These are phyloP conservation scores for Ornithorhynchus anatinus DNA, from an alignment of 2,113 vertebrate species.

Conservation along the genomic window DNA sequence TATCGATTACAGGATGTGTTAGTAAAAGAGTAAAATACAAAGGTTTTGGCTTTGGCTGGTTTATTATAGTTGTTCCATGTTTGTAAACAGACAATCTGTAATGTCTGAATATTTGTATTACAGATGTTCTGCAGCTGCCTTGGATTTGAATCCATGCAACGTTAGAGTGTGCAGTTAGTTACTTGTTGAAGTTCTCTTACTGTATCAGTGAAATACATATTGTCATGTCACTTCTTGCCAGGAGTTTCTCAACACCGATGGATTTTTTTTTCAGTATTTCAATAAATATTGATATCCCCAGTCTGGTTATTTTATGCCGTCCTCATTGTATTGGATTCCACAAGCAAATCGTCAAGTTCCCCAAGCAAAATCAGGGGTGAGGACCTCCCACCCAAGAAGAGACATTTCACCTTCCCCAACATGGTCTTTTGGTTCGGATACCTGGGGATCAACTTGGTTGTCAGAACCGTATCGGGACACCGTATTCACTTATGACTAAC, in stretches of 20 bases:
- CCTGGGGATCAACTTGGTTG: no score
- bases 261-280: slow-evolving; percentile 83
- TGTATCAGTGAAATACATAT: slow-evolving; percentile 77
- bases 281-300: slow-evolving; percentile 89
- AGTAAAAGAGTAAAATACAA: slow-evolving; percentile 51
- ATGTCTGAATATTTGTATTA: slow-evolving; percentile 63
- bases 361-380: background rate
- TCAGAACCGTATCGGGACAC: no score
- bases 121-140: slow-evolving; percentile 71
- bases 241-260: slow-evolving; percentile 77
- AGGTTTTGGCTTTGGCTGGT: slow-evolving; percentile 62
- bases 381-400: background rate
- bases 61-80: slow-evolving; percentile 60
- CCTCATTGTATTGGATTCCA: background rate
- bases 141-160: slow-evolving; percentile 68
- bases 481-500: no score
- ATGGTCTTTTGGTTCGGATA: rapidly evolving
- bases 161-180: slow-evolving; percentile 71
- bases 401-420: background rate
- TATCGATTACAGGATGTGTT: slow-evolving; percentile 44
- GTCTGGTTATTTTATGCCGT: slow-evolving; percentile 60
- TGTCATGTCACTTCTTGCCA: slow-evolving; percentile 75
- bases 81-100: slow-evolving; percentile 67
- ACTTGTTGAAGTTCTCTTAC: slow-evolving; percentile 69
- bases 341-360: background rate